Base-by-base conservation (phyloP, 2,797 vertebrate species). In the Hybognathus amarus region DNA sequence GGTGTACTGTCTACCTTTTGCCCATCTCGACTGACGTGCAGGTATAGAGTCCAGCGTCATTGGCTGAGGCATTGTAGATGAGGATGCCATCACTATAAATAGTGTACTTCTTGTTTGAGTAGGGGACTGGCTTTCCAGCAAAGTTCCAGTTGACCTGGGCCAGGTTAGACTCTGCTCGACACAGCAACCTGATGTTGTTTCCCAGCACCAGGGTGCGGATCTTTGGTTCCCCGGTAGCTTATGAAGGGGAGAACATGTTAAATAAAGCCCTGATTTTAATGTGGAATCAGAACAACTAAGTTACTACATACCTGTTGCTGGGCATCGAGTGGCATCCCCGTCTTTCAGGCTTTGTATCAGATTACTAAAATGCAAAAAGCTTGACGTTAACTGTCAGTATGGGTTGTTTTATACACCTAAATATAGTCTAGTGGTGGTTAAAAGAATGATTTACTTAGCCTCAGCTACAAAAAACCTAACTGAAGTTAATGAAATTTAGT, bases 331-430 rank as follows among this genome's bases (percentile, higher is more conserved):
- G 70, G 92, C 82, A 83, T 95, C 86, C 8, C 92, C 93, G 0
- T 92, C 86, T 84, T 89, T 91, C 82, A 96, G 89, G 87, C 92
- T 96, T 90, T 95, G 95, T 76, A 94, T 56, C 74, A 91, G 87
- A 64, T 85, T 75, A 81, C 92, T 92, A 54, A 84, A 88, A 87
- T 50, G 50, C 56, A 84, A 64, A 80, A 38, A 30, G 30, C 5
- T 38, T 63, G 24, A 54, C 33, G 59, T 20, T 42, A 64, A 68
- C n/a, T 27, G 71, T 30, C n/a, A 17, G 64, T 63, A 13, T 42
- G 24, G 27, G 22, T 68, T 52, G 42, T 42, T 67, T n/a, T 47
- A 52, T 24, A n/a, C 18, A 50, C 40, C 24, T 38, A 12, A 22
- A 36, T 63, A 20, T 20, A 70, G 42, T 70, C 10, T 8, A 20